Conservation (phyloP, 2,888 invertebrate genomes). For the Megamerina dolium region DNA sequence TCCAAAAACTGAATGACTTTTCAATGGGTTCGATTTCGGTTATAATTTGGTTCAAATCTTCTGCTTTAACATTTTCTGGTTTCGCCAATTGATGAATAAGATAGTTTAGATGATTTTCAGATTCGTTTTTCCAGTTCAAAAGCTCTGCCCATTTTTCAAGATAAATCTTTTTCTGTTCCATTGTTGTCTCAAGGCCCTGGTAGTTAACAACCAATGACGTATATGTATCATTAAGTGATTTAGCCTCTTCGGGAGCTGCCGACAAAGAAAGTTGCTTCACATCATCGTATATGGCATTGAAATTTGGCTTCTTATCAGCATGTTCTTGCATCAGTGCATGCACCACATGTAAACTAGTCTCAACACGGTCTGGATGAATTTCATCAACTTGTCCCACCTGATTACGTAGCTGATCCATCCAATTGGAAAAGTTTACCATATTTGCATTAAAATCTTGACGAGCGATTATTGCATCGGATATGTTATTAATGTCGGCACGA, state of each 20-base stretch:
- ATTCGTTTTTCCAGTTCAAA: slow-evolving; percentile 73
- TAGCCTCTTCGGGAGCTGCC: slow-evolving; percentile 69
- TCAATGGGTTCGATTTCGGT: slow-evolving; percentile 65
- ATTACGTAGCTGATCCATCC: slow-evolving; percentile 68
- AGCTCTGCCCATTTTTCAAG: slow-evolving; percentile 80
- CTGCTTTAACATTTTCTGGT: slow-evolving; percentile 61
- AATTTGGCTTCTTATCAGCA: slow-evolving; percentile 72
- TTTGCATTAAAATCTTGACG: slow-evolving; percentile 79
- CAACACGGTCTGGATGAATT: slow-evolving; percentile 74
- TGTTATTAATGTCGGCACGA: slow-evolving; percentile 67
- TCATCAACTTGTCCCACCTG: slow-evolving; percentile 74
- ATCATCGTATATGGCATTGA: slow-evolving; percentile 74
- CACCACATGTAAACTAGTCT: slow-evolving; percentile 68
- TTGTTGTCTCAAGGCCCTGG: slow-evolving; percentile 66
- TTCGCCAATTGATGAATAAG: slow-evolving; percentile 75
- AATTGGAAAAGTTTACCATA: slow-evolving; percentile 70
- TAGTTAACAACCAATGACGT: slow-evolving; percentile 70
- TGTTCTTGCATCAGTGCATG: slow-evolving; percentile 79
- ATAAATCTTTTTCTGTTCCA: slow-evolving; percentile 66
- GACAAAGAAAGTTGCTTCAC: slow-evolving; percentile 68
- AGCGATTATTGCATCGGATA: slow-evolving; percentile 74
- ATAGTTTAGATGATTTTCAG: slow-evolving; percentile 71
- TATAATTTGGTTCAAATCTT: slow-evolving; percentile 63
- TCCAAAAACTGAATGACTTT: slow-evolving; percentile 65
- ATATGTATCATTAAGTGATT: slow-evolving; percentile 68